phyloP scores from a whole-genome alignment of 2,888 invertebrate species.

The Eumacrocentrus americanus region DNA sequence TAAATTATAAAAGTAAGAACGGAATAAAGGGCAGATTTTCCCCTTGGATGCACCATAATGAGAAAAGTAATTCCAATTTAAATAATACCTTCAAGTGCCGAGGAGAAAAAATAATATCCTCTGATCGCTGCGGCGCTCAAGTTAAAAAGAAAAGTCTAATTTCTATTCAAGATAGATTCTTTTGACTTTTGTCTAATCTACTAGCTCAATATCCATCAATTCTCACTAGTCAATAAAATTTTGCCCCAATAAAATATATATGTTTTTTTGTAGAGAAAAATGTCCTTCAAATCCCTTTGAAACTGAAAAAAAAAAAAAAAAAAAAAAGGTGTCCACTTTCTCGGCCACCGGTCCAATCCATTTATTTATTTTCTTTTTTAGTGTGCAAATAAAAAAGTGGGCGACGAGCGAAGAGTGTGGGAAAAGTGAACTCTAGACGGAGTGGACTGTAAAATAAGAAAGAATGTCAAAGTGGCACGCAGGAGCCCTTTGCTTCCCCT shows the following conservation, averaged over 20 bases:
- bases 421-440: conserved; percentile 9
- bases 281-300: too few relatives aligned
- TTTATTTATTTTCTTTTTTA: conserved; percentile 6
- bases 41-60: conserved; percentile 58
- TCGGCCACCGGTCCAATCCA: neutral
- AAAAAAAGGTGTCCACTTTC: neutral
- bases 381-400: conserved; percentile 14
- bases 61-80: conserved; percentile 62
- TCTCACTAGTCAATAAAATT: too few relatives aligned
- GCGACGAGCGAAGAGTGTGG: conserved; percentile 1
- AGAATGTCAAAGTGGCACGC: conserved; percentile 13
- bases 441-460: conserved; percentile 16
- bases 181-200: neutral
- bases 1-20: conserved; percentile 54
- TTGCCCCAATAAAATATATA: too few relatives aligned
- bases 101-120: conserved; percentile 55
- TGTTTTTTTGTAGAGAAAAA: too few relatives aligned
- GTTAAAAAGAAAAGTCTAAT: conserved; percentile 15
- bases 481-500: conserved; percentile 5
- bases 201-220: too few relatives aligned
- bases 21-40: conserved; percentile 56
- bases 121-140: conserved; percentile 10
- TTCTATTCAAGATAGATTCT: neutral
- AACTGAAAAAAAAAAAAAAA: neutral
- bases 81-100: conserved; percentile 55